These are phyloP conservation scores for Drosophila tani DNA, from an alignment of 1,140 invertebrate genomes.

Conservation along the genomic window DNA sequence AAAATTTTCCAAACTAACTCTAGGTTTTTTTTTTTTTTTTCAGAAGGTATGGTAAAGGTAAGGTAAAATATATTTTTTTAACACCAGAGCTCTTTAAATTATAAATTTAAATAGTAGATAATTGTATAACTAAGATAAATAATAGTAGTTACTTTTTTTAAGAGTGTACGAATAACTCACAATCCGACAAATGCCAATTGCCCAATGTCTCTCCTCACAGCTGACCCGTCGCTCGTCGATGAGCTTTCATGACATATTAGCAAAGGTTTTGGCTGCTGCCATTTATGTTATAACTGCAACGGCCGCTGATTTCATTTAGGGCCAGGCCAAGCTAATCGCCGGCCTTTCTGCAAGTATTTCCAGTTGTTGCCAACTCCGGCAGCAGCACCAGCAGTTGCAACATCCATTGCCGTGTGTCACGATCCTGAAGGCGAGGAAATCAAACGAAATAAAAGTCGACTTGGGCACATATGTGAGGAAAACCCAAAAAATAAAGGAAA, in stretches of 20 bases:
- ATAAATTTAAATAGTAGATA: too few relatives aligned
- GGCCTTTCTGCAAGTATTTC: conserved; percentile 19
- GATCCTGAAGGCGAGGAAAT: conserved; percentile 74
- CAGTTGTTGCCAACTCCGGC: conserved; percentile 14
- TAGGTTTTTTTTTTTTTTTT: too few relatives aligned
- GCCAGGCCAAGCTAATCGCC: conserved; percentile 46
- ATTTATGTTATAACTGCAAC: conserved; percentile 48
- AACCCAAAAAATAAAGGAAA: neutral
- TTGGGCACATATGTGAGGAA: conserved; percentile 32
- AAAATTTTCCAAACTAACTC: neutral
- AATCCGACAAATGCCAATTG: conserved; percentile 43
- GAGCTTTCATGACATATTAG: conserved; percentile 49
- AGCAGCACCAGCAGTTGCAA: conserved; percentile 26
- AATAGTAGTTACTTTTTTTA: too few relatives aligned
- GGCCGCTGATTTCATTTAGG: conserved; percentile 53
- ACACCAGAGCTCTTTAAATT: too few relatives aligned
- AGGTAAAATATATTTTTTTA: too few relatives aligned
- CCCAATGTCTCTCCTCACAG: conserved; percentile 22
- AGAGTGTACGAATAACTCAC: neutral
- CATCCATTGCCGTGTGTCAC: conserved; percentile 66
- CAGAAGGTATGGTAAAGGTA: too few relatives aligned
- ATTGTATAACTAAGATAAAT: too few relatives aligned
- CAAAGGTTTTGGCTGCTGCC: conserved; percentile 38
- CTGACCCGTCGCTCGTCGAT: conserved; percentile 35
- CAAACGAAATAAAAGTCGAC: conserved; percentile 43